Evolutionary conservation across 2,888 invertebrate genomes (phyloP), one percentile per base, ranked within the genome.

Genomic region (Cerastis rubricosa): DNA sequence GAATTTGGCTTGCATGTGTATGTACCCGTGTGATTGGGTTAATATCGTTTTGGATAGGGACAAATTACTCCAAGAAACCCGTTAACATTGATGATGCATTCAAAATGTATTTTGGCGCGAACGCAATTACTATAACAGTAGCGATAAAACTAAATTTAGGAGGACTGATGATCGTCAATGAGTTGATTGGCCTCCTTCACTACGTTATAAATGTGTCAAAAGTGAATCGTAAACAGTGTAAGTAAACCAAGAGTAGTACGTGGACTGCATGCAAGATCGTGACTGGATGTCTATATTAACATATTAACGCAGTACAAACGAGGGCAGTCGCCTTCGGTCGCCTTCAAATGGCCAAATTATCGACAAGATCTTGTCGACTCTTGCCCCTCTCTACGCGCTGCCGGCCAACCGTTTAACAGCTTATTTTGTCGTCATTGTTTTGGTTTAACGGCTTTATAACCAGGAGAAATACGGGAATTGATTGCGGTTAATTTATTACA

Each of bases 261-360:
- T 78, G 79, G 29, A 74, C 67, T 85, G 76, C 71, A 80, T 82
- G 71, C 79, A 47, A 86, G 81, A 84, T 89, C 89, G 90, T 90
- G 90, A 90, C 90, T 88, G 70, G 87, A 87, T 81, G 82, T 82
- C 79, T 85, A 71, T 89, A 94, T 94, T 94, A 92, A 91, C 92
- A 93, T 93, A 94, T 92, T 93, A 93, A 91, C 89, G 87, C 88
- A 85, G 80, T 88, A 91, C 90, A 89, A 93, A 91, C 87, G 89
- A 88, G 89, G 88, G 87, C 90, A 88, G 81, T 88, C 81, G 84
- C 83, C 80, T 85, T 79, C 87, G 86, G 80, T 87, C 82, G 88
- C 84, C 81, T 88, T 84, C 87, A 86, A 89, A 89, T 88, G 76
- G 84, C 78, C 77, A 81, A 80, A 87, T 89, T 89, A 91, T 93